A percentile compares a stretch with the other conserved stretches of the same genome.
Evolutionary conservation across 1,140 invertebrate species (phyloP).

Genomic region (Danaus plexippus): DNA sequence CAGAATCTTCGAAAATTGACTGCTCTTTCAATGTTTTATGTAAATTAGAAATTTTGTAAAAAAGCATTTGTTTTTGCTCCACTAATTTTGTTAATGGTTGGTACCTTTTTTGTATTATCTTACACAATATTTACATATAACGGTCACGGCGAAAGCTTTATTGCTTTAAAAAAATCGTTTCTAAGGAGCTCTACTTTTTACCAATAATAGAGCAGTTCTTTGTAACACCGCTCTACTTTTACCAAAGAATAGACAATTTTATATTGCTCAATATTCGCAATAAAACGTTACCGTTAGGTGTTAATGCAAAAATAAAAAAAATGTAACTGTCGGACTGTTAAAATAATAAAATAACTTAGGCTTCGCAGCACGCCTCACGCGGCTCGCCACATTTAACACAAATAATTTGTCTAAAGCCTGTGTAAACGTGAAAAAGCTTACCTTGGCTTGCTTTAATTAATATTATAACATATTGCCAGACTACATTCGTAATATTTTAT

Average conservation of each 20-base stretch:
- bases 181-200: conserved; percentile 54
- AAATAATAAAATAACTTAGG: conserved; percentile 19
- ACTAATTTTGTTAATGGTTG: conserved; percentile 14
- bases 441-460: too few relatives aligned
- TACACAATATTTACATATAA: conserved; percentile 39
- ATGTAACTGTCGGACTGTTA: conserved; percentile 19
- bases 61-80: conserved; percentile 3
- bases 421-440: conserved; percentile 10
- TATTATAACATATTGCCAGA: too few relatives aligned
- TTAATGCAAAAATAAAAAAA: conserved; percentile 24
- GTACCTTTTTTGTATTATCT: conserved; percentile 10
- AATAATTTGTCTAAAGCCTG: conserved; percentile 18
- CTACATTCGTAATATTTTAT: too few relatives aligned
- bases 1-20: neutral
- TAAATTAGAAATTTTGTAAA: neutral
- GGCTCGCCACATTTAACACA: conserved; percentile 14
- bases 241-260: conserved; percentile 49
- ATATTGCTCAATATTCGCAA: conserved; percentile 33
- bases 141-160: conserved; percentile 40
- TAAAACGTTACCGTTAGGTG: conserved; percentile 35
- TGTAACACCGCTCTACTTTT: conserved; percentile 22
- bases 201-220: conserved; percentile 40
- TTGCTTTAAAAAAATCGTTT: conserved; percentile 39
- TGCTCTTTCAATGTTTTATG: conserved; percentile 6
- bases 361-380: conserved; percentile 15